These are phyloP conservation scores for Cotesia glomerata DNA, from an alignment of 1,140 invertebrate genomes.

Conservation along the genomic window DNA sequence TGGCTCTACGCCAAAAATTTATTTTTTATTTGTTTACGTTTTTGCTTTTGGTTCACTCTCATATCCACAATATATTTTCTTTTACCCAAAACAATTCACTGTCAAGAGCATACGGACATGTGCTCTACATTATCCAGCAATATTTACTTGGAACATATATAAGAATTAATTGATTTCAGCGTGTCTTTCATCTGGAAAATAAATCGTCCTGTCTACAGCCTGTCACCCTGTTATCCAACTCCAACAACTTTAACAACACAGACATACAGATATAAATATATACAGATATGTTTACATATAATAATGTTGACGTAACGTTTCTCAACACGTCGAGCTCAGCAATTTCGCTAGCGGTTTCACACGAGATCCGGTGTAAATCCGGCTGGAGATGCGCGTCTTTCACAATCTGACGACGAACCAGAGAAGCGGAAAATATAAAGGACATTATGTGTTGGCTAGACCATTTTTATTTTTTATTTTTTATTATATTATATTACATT, in stretches of 20 bases:
- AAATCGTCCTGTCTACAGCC: not conserved
- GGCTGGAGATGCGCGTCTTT: constrained; percentile 11
- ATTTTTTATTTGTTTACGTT: constrained; percentile 1
- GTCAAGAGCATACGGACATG: not conserved
- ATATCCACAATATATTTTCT: constrained; percentile 5
- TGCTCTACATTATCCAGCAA: too few relatives aligned
- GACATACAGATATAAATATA: not conserved
- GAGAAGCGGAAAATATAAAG: constrained; percentile 21
- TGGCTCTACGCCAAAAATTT: constrained; percentile 9
- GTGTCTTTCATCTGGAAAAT: constrained; percentile 4
- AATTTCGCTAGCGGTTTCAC: constrained; percentile 19
- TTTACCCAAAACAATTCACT: not conserved
- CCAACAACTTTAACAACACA: not conserved
- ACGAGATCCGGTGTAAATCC: constrained; percentile 19
- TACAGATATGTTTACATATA: not conserved
- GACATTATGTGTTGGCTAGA: not conserved
- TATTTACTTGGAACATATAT: not conserved
- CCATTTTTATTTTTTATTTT: not conserved
- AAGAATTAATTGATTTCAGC: constrained; percentile 1
- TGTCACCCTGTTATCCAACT: not conserved
- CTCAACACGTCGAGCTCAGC: constrained; percentile 13
- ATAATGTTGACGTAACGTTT: not conserved
- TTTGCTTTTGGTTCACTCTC: not conserved
- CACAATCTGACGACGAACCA: not conserved
- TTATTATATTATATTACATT: not conserved